Conservation (phyloP, 2,888 invertebrate species). For the Callosobruchus maculatus region DNA sequence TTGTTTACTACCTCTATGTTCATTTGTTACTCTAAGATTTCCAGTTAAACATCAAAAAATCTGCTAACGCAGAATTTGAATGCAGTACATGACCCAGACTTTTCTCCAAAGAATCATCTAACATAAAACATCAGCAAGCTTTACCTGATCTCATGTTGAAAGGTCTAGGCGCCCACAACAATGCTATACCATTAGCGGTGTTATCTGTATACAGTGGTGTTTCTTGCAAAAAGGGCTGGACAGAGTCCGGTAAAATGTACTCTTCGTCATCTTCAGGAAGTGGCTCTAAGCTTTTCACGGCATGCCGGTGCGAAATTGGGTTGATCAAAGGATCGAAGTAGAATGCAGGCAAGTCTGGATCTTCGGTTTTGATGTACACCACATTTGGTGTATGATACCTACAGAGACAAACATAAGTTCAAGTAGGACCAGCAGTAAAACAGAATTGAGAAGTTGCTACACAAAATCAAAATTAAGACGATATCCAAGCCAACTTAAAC, state of each 20-base stretch:
- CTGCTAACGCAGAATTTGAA: no score
- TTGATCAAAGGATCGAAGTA: constrained; percentile 99
- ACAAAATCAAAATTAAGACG: no score
- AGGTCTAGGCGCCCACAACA: constrained; percentile 97
- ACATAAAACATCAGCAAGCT: neutral
- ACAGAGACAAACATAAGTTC: no score
- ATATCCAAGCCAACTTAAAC: no score
- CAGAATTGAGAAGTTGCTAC: no score
- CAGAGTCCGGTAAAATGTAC: constrained; percentile 84
- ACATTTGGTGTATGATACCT: constrained; percentile 99
- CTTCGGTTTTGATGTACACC: constrained; percentile 99
- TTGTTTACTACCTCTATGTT: no score
- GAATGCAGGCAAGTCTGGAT: constrained; percentile 98
- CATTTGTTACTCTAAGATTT: no score
- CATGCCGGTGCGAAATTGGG: constrained; percentile 93
- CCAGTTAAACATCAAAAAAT: no score
- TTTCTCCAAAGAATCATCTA: no score
- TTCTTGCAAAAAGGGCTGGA: constrained; percentile 90
- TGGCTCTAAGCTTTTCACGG: constrained; percentile 77
- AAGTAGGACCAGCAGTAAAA: no score
- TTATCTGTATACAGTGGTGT: constrained; percentile 97
- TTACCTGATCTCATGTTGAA: constrained; percentile 90
- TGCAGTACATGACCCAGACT: no score
- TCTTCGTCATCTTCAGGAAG: constrained; percentile 93
- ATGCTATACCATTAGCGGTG: constrained; percentile 96